Evolutionary conservation across 2,113 vertebrate genomes (phyloP).

Genomic region (Malaclemys terrapin): DNA sequence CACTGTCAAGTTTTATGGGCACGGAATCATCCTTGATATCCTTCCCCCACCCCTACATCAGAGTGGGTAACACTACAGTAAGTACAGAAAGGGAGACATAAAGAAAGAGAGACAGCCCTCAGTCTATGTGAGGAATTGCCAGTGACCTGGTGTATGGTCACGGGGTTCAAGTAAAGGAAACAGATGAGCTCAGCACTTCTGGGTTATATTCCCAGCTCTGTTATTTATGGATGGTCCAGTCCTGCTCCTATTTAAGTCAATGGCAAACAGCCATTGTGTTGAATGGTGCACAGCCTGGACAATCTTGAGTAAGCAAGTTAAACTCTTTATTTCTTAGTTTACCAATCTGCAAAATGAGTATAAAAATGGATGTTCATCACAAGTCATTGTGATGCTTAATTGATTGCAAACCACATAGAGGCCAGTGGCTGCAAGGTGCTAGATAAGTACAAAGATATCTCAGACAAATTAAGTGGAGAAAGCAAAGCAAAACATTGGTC

Average conservation of each 20-base stretch:
- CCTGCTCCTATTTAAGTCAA: neutral
- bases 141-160: neutral
- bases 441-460: no score
- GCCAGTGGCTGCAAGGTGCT: neutral
- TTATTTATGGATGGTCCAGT: neutral
- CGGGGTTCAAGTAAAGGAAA: neutral
- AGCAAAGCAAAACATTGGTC: neutral
- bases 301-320: no score
- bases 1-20: no score
- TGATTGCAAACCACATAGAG: neutral
- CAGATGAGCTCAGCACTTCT: neutral
- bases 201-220: neutral
- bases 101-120: no score
- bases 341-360: neutral
- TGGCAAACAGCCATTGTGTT: neutral
- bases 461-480: neutral
- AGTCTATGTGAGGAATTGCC: no score
- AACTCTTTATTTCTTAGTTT: neutral
- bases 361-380: neutral
- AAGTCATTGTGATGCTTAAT: neutral
- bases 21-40: no score
- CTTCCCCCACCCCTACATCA: no score
- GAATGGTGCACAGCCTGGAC: no score
- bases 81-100: no score
- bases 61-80: no score